Evolutionary conservation across 2,113 vertebrate species (phyloP), one percentile per base, ranked within the genome.

Genomic region (Aptenodytes forsteri): DNA sequence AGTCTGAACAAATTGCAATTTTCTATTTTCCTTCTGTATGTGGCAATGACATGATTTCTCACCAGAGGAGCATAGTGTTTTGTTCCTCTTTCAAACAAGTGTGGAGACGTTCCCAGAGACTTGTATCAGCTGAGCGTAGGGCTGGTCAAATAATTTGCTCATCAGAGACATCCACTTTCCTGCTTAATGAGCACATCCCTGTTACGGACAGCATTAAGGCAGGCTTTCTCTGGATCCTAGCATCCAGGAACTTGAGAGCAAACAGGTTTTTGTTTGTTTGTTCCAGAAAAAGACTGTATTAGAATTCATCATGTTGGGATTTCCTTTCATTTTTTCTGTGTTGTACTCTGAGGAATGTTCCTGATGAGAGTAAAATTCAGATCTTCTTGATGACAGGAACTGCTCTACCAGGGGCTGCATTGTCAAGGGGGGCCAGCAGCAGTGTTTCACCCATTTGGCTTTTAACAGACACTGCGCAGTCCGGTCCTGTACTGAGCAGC

Each of bases 391-490:
- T 36, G 27, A n/a, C 34, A 36, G 36, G 27, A 54, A 16, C 46
- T 62, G 14, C 13, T 56, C 5, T 85, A 19, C 18, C 11, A 27
- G 47, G 15, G 26, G 7, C 56, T 79, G 16, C 21, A 5, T 11
- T 75, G 21, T 50, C 30, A 61, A 78, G 27, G 4, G 6, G 6
- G 23, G 19, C 16, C 8, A 73, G 29, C 14, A 65, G 56, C 29
- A 36, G 16, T 11, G 5, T 87, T 70, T 78, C 46, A 54, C 17
- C 14, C 42, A 10, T 67, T 36, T 81, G 38, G 5, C 26, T 67
- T 4, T 44, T 82, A 52, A 49, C 21, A 77, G 54, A 38, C 66
- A 36, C 18, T 64, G 36, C 0, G 0, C 0, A 0, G 21, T 49
- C 42, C 0, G 1, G 70, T 47, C 13, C 44, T 9, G 36, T 19